These are phyloP conservation scores for Drosophila neonasuta DNA, from an alignment of 2,888 invertebrate species.

Conservation along the genomic window DNA sequence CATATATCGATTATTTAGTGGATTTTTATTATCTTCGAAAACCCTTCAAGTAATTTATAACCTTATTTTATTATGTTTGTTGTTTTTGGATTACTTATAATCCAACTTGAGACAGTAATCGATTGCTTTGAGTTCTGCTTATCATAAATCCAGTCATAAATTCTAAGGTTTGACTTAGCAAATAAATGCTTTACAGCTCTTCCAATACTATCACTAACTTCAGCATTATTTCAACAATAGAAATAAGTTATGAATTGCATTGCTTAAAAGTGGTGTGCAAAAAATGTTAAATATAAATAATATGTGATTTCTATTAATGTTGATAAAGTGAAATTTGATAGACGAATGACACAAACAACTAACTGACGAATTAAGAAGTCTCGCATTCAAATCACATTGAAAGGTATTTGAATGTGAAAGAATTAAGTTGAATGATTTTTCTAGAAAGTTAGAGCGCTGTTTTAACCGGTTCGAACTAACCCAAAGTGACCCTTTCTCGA, in stretches of 20 bases:
- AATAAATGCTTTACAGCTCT: background rate
- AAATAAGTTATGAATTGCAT: background rate
- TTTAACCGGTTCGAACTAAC: slow-evolving; percentile 16
- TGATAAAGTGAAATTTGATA: slow-evolving; percentile 8
- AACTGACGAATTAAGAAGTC: background rate
- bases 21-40: too few species aligned
- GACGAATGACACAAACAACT: background rate
- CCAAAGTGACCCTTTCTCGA: slow-evolving; percentile 27
- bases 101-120: too few species aligned
- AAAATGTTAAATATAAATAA: background rate
- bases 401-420: background rate
- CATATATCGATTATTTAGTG: too few species aligned
- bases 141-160: too few species aligned
- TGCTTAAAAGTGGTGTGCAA: background rate
- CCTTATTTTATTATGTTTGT: too few species aligned
- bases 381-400: background rate
- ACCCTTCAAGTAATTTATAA: too few species aligned
- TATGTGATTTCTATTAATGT: background rate
- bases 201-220: background rate
- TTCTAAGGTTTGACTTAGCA: too few species aligned
- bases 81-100: too few species aligned
- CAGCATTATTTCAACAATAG: background rate
- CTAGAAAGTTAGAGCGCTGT: background rate
- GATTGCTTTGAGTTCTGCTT: too few species aligned
- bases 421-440: background rate